Percentiles rank a stretch among this genome's conserved stretches.
Conservation (phyloP, 2,888 invertebrate species). For the Labia minor region DNA sequence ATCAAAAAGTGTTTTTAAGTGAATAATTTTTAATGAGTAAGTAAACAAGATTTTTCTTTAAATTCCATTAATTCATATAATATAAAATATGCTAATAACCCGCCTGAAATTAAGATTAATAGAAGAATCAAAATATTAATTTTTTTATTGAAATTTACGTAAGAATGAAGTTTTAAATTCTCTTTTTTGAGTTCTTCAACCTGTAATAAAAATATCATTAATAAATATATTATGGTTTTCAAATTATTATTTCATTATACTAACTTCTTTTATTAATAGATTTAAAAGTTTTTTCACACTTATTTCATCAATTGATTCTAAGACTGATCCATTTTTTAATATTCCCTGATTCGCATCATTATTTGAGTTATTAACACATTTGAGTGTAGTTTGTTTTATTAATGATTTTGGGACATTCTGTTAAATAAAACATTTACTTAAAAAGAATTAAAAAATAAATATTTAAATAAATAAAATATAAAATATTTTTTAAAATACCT, state of each 20-base stretch:
- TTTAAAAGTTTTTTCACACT: not conserved
- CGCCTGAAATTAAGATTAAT: not conserved
- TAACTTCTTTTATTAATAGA: not conserved
- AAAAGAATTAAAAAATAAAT: not conserved
- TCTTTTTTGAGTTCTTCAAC: slow-evolving; percentile 38
- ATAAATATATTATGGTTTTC: not conserved
- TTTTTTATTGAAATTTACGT: slow-evolving; percentile 35
- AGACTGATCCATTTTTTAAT: not conserved
- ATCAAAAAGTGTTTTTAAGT: too few relatives aligned
- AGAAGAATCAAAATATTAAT: not conserved
- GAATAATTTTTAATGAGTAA: not conserved
- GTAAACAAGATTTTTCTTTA: not conserved
- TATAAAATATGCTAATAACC: not conserved
- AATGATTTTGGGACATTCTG: not conserved
- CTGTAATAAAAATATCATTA: slow-evolving; percentile 29
- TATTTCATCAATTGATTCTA: not conserved
- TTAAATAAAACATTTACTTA: not conserved
- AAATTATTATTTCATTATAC: not conserved
- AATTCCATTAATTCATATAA: not conserved
- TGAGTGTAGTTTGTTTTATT: not conserved
- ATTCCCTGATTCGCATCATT: not conserved
- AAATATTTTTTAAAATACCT: slow-evolving; percentile 37
- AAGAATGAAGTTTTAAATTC: slow-evolving; percentile 39
- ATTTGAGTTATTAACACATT: not conserved
- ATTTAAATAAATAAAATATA: too few relatives aligned